Evolutionary conservation across 64 coral and sea anemone genomes (phyloP).

Genomic region (Stichodactyla helianthus): DNA sequence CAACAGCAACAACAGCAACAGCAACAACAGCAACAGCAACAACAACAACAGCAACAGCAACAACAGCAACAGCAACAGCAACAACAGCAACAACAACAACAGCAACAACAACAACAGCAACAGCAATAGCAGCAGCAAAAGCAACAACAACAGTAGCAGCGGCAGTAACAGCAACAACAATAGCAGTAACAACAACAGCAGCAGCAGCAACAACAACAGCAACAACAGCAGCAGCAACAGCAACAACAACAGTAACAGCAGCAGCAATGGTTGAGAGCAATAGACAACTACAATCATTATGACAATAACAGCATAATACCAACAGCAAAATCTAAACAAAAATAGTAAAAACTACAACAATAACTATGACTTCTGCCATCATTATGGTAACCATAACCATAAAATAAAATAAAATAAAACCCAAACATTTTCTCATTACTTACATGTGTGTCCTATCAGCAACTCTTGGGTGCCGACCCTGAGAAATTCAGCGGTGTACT

Average conservation of each 20-base stretch:
- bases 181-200: background rate
- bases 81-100: background rate
- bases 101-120: background rate
- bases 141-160: background rate
- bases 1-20: background rate
- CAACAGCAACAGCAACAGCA: background rate
- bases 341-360: too few relatives aligned
- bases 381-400: too few relatives aligned
- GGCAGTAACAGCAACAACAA: background rate
- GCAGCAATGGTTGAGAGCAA: too few relatives aligned
- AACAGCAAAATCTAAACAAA: too few relatives aligned
- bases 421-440: background rate
- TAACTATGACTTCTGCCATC: too few relatives aligned
- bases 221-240: too few relatives aligned
- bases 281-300: too few relatives aligned
- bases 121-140: background rate
- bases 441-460: slow-evolving; percentile 18
- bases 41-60: too few relatives aligned
- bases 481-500: slow-evolving; percentile 52
- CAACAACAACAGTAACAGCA: too few relatives aligned
- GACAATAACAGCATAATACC: too few relatives aligned
- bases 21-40: background rate
- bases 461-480: slow-evolving; percentile 60
- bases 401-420: background rate
- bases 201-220: too few relatives aligned